Percentiles rank a stretch among this genome's conserved stretches.
These are phyloP conservation scores for Amblyjoppa fuscipennis DNA, from an alignment of 2,888 invertebrate species.

Conservation along the genomic window DNA sequence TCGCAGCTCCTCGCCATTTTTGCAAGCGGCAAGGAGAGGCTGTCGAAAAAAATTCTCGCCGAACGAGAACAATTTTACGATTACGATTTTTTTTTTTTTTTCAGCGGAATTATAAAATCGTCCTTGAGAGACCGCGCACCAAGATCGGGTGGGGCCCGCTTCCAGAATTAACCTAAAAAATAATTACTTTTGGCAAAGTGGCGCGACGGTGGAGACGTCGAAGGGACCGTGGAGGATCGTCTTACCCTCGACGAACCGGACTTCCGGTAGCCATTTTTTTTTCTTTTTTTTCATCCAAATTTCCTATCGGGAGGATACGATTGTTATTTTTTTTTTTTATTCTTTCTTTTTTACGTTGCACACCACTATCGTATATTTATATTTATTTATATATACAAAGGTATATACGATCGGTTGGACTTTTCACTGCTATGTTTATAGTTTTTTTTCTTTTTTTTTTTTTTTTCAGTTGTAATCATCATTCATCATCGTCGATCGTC, in stretches of 20 bases:
- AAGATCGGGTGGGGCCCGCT: not conserved
- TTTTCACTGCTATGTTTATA: constrained; percentile 37
- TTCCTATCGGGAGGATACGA: not conserved
- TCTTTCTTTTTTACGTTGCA: constrained; percentile 12
- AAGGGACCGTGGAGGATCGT: not conserved
- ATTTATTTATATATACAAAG: constrained; percentile 50
- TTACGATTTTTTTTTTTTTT: not conserved
- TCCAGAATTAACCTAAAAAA: not conserved
- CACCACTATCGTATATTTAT: constrained; percentile 52
- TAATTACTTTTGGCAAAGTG: not conserved
- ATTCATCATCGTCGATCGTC: constrained; percentile 23
- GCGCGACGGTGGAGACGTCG: not conserved
- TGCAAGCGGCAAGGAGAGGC: not conserved
- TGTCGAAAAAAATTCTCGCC: not conserved
- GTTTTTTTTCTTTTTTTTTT: not conserved
- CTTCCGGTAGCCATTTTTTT: not conserved
- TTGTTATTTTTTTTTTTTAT: not conserved
- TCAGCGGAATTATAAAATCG: not conserved
- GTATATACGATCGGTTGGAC: constrained; percentile 53
- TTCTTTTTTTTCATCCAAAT: not conserved
- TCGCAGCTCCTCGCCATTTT: not conserved
- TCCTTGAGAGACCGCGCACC: not conserved
- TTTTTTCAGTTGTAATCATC: constrained; percentile 14
- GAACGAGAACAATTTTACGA: not conserved
- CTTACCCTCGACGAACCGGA: not conserved